Evolutionary conservation across 1,140 invertebrate genomes (phyloP).

Genomic region (Kradibia gibbosae): DNA sequence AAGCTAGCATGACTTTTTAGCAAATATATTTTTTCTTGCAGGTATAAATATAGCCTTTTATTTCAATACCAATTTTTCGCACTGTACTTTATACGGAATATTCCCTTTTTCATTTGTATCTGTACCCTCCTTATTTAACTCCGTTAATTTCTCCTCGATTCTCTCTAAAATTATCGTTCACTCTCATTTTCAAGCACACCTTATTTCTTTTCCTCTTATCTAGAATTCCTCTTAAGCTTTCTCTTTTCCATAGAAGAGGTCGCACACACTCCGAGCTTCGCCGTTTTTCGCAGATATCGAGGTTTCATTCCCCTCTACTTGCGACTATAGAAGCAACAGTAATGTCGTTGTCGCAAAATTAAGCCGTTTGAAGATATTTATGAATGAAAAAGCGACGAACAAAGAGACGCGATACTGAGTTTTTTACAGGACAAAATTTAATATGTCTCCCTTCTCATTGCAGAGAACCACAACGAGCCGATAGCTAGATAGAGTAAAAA

Average conservation of each 20-base stretch:
- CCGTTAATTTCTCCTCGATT: constrained; percentile 30
- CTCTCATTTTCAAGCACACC: constrained; percentile 27
- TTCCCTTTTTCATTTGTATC: constrained; percentile 52
- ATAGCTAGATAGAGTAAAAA: neutral
- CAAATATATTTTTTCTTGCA: neutral
- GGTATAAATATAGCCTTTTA: neutral
- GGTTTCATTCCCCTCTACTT: constrained; percentile 68
- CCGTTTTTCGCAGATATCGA: constrained; percentile 70
- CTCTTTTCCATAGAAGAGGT: constrained; percentile 18
- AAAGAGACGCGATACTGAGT: constrained; percentile 60
- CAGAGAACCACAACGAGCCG: neutral
- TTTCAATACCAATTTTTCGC: constrained; percentile 21
- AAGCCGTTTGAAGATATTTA: constrained; percentile 74
- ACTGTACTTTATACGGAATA: constrained; percentile 28
- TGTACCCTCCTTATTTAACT: constrained; percentile 51
- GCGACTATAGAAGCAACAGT: neutral
- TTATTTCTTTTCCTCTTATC: constrained; percentile 49
- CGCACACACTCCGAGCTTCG: constrained; percentile 60
- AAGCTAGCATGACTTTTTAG: neutral
- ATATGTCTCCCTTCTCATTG: neutral
- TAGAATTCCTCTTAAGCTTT: neutral
- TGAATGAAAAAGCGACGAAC: constrained; percentile 68
- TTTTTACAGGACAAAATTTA: constrained; percentile 49
- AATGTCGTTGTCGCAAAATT: constrained; percentile 65
- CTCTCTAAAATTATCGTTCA: constrained; percentile 22